Conservation (phyloP, 2,113 vertebrate genomes). For the Rhinopomastus cyanomelas region DNA sequence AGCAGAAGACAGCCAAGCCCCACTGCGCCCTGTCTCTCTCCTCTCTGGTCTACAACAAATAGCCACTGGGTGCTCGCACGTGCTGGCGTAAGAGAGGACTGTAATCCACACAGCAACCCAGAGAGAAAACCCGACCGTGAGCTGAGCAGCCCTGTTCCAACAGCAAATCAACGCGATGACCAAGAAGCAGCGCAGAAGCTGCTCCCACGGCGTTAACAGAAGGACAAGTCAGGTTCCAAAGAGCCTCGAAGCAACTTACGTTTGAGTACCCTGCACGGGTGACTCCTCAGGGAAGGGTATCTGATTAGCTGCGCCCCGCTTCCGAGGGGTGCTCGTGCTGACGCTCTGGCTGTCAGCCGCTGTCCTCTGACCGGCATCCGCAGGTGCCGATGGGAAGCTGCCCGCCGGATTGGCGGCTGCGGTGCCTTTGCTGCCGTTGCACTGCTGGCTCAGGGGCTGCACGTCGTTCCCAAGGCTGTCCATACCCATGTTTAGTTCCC, state of each 20-base stretch:
- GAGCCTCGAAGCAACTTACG: slow-evolving; percentile 68
- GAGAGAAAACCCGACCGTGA: neutral
- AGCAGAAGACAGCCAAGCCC: neutral
- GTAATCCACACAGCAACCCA: neutral
- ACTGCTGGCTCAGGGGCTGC: slow-evolving; percentile 79
- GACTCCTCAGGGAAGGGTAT: slow-evolving; percentile 85
- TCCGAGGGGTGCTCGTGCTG: slow-evolving; percentile 83
- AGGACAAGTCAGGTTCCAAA: neutral
- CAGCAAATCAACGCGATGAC: neutral
- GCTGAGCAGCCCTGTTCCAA: neutral
- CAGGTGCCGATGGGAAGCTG: slow-evolving; percentile 62
- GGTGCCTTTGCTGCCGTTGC: slow-evolving; percentile 79
- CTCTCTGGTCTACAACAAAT: neutral
- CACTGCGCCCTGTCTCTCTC: neutral
- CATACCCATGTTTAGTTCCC: slow-evolving; percentile 93
- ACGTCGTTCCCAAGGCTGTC: slow-evolving; percentile 87
- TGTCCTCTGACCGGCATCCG: slow-evolving; percentile 59
- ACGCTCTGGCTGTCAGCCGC: slow-evolving; percentile 63
- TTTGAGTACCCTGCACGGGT: slow-evolving; percentile 77
- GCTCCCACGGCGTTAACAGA: neutral
- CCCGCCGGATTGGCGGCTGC: slow-evolving; percentile 58
- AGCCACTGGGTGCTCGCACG: neutral
- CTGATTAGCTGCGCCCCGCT: slow-evolving; percentile 67
- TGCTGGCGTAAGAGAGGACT: accelerated
- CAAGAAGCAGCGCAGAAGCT: neutral